These are phyloP conservation scores for Plumapathes pennacea DNA, from an alignment of 92 coral and sea anemone species.

Conservation along the genomic window DNA sequence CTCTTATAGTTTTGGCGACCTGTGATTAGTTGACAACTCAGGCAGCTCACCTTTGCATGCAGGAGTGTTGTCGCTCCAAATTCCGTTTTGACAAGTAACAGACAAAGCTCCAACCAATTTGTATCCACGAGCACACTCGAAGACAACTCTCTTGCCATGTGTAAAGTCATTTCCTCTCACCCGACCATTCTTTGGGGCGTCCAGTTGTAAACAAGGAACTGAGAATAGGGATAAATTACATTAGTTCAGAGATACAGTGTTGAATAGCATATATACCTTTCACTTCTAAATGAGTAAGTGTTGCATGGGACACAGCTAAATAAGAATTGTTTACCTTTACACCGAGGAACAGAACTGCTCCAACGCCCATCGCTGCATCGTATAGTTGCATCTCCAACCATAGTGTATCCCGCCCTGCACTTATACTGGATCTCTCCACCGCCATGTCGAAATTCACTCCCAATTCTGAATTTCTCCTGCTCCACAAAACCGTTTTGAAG, in stretches of 20 bases:
- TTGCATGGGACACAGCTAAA: too few relatives aligned
- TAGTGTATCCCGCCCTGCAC: conserved; percentile 32
- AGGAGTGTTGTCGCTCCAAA: too few relatives aligned
- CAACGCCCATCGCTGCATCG: conserved; percentile 61
- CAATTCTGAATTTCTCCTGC: background rate
- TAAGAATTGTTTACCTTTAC: conserved; percentile 45
- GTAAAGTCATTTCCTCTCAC: conserved; percentile 18
- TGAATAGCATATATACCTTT: too few relatives aligned
- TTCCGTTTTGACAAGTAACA: too few relatives aligned
- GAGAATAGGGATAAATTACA: too few relatives aligned
- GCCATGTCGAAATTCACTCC: conserved; percentile 2
- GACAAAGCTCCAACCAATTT: too few relatives aligned
- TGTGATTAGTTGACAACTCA: too few relatives aligned
- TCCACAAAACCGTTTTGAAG: conserved; percentile 11
- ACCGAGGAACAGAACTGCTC: conserved; percentile 43
- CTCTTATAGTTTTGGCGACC: too few relatives aligned
- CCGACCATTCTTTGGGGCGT: conserved; percentile 34
- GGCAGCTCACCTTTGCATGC: too few relatives aligned
- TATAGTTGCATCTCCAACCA: conserved; percentile 20
- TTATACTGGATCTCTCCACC: conserved; percentile 13
- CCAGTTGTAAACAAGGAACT: too few relatives aligned
- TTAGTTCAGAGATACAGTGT: too few relatives aligned
- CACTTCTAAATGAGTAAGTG: too few relatives aligned
- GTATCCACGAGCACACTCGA: conserved; percentile 48
- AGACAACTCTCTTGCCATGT: conserved; percentile 34